Evolutionary conservation across 23 tunicate species (phyloP), one percentile per base, ranked within the genome.

Genomic region (Phallusia fumigata): DNA sequence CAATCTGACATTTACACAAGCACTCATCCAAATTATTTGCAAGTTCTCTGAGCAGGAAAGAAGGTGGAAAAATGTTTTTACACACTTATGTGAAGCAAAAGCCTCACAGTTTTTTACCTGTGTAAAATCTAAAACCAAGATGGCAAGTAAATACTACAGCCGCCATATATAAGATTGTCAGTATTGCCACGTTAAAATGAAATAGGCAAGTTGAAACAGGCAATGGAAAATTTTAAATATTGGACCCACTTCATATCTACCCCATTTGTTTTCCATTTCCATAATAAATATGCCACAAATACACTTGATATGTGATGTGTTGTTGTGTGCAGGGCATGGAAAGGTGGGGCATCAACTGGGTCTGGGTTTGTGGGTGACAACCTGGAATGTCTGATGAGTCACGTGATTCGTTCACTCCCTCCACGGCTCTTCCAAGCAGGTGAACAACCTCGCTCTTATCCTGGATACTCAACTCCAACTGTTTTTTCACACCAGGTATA

Each of bases 1-100:
- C 80, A 84, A 87, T 58, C 86, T 92, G 45, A 84, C 81, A 10
- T 84, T 82, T 58, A 79, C 84, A 32, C 88, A 87, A 80, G 83
- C 91, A 5, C 85, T 92, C 36, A 24, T 87, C 13, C 80, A 84
- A 0, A 50, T 84, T 19, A 35, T 75, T 72, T 82, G 82, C 87
- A 80, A 92, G 53, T 92, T 92, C 76, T 87, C 91, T 2, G 31
- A 81, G 12, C 86, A 92, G 6, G 97, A 92, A 52, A 64, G 97
- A 80, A 79, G 90, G 96, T 91, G 32, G 6, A 5, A 3, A 0
- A 6, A 3, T 10, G 10, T 5, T 40, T 40, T 40, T 3, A 40
- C 10, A 3, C 47, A 40, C 47, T 40, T 10, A 40, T 40, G 47
- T 40, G 10, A 40, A 40, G n/a, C n/a, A n/a, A n/a, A n/a, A n/a